These are phyloP conservation scores for Liasis olivaceus DNA, from an alignment of 2,797 vertebrate species.

Conservation along the genomic window DNA sequence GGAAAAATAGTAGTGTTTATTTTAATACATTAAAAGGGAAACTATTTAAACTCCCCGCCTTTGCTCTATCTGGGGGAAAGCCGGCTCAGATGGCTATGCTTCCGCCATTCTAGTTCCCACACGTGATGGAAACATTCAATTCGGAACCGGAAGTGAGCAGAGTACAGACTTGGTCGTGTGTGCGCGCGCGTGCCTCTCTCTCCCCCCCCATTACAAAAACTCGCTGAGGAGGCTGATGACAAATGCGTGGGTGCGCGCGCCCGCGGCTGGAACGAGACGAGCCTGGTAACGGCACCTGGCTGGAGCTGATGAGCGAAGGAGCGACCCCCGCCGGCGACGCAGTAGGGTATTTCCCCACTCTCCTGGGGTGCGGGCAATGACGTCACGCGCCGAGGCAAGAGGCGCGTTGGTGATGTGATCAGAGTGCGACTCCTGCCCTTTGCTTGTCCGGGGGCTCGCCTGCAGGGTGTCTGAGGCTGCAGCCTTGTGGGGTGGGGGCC, in stretches of 20 bases:
- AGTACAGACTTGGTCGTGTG: background rate
- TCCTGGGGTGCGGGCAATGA: background rate
- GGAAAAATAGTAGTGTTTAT: background rate
- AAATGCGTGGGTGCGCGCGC: background rate
- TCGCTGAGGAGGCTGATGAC: background rate
- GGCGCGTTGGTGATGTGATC: background rate
- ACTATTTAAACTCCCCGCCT: background rate
- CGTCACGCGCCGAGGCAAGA: background rate
- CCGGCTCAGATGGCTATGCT: background rate
- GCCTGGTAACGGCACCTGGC: background rate
- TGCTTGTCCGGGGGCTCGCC: background rate
- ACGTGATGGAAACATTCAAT: background rate
- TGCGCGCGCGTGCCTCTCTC: no score
- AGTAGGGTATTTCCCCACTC: background rate
- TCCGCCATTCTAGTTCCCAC: background rate
- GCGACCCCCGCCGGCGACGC: no score
- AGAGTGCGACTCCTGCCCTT: background rate
- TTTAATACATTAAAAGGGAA: background rate
- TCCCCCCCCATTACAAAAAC: no score
- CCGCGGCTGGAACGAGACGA: background rate
- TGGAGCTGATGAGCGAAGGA: background rate
- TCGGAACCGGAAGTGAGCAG: background rate
- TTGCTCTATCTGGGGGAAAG: background rate
- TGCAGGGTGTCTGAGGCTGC: background rate
- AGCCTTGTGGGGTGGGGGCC: background rate